Evolutionary conservation across 2,797 vertebrate genomes (phyloP), one percentile per base, ranked within the genome.

Genomic region (Eleutherodactylus coqui): DNA sequence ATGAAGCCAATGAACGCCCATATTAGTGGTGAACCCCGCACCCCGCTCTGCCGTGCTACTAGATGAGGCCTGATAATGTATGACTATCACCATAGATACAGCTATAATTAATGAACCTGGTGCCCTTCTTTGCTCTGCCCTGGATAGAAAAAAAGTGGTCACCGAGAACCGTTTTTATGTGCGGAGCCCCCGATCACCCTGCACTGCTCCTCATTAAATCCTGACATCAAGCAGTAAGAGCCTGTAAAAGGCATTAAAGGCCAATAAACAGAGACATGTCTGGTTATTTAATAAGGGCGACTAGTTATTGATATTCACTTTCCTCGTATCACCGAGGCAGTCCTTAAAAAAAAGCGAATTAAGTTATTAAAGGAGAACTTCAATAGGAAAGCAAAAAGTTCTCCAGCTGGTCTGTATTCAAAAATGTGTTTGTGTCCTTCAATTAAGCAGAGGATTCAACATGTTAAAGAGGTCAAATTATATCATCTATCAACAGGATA

Each of bases 141-240:
- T 41, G 21, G 29, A 32, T 85, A 45, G 32, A 75, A 53, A 62
- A 36, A 34, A 17, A 29, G 67, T 70, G 36, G 45, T 53, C 67
- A 27, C 16, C 11, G 6, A 43, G 67, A 82, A 82, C 79, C 79
- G 76, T 67, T 29, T 19, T 36, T 51, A 41, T 82, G 43, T 41
- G n/a, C 38, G 21, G 5, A 49, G 69, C 32, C 32, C 60, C 60
- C 60, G 19, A 47, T 67, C 73, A 75, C 49, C 53, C 43, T 72
- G 55, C 45, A 58, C 45, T 83, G 17, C 60, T 62, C 80, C 80
- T 87, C 86, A 79, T 87, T 87, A 87, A 87, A 83, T 79, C 21
- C 67, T 43, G 67, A 64, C 43, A 87, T 83, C 70, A 83, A 83
- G 75, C 73, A 62, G 75, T 78, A 83, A 73, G 38, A 79, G 51